Base-by-base conservation (phyloP, 35 echinoderm and acorn worm species). In the Holothuria glaberrima region DNA sequence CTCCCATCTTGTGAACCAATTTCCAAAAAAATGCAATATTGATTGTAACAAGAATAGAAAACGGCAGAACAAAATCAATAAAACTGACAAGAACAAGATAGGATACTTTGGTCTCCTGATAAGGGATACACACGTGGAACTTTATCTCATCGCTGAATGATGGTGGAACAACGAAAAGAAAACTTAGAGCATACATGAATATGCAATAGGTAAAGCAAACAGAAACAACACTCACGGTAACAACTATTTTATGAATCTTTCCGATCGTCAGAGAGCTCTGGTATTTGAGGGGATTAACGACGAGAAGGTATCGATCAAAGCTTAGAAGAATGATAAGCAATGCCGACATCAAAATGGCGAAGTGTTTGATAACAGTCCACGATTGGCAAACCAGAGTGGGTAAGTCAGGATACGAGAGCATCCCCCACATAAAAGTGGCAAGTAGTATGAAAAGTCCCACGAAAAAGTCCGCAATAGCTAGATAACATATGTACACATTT, bases 271-370 rank as follows among this genome's bases (percentile, higher is more conserved):
- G 24, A 14, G 22, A 62, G 1, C 54, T 61, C 18, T 84, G 80
- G 80, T 84, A 84, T 61, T 21, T 60, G 9, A 84, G 57, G 21
- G 80, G 80, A 84, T 29, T 38, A 1, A 31, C 58, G 6, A 84
- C 80, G 22, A 84, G 80, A 9, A 22, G 54, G 22, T 58, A 20
- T 84, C 80, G 52, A 32, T 84, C 80, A 59, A 58, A 59, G 46
- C 80, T 84, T 9, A 84, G 57, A 58, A 84, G 32, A 63, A 84
- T 84, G 0, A 84, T 84, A 20, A 84, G n/a, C 31, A 84, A 17
- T n/a, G 52, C 80, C 12, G 80, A 84, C 26, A 61, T 58, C 18
- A 84, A 36, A 22, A 63, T 61, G 0, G 80, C 52, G 80, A 61
- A 84, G 36, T 61, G 59, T 30, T 30, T 60, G 24, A 61, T 14